phyloP scores from a whole-genome alignment of 2,888 invertebrate species.

The Phyllotreta cruciferae region DNA sequence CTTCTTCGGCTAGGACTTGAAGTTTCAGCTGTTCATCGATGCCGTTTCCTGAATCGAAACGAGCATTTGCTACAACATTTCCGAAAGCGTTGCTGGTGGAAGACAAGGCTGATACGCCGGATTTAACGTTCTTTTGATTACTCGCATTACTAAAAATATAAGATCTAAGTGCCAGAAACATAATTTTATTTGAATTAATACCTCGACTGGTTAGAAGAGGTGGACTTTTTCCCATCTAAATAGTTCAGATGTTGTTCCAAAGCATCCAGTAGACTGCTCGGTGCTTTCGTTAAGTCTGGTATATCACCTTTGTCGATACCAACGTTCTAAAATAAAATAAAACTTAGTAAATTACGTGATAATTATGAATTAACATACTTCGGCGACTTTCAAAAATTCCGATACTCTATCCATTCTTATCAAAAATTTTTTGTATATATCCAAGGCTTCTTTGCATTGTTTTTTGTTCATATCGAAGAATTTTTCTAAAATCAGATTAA shows the following conservation, averaged over 20 bases:
- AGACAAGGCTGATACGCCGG: conserved; percentile 86
- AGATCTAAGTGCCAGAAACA: not conserved
- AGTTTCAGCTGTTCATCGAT: conserved; percentile 86
- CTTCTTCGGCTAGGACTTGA: conserved; percentile 93
- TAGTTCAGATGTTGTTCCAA: conserved; percentile 94
- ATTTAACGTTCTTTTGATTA: conserved; percentile 88
- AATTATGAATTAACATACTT: conserved; percentile 58
- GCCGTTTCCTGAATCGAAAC: conserved; percentile 66
- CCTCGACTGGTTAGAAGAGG: conserved; percentile 38
- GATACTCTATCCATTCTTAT: conserved; percentile 98
- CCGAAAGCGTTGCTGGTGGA: conserved; percentile 90
- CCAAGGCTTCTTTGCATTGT: conserved; percentile 96
- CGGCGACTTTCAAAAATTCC: conserved; percentile 92
- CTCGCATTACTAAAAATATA: conserved; percentile 60
- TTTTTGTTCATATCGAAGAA: conserved; percentile 99
- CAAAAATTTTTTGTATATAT: conserved; percentile 98
- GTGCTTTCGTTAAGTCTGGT: conserved; percentile 97
- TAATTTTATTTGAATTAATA: conserved; percentile 5
- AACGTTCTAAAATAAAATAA: conserved; percentile 70
- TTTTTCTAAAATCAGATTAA: conserved; percentile 73
- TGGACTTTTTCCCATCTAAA: conserved; percentile 86
- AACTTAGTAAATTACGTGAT: not conserved
- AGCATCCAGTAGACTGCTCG: conserved; percentile 95
- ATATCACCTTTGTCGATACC: conserved; percentile 99
- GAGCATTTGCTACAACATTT: conserved; percentile 70